phyloP scores from a whole-genome alignment of 2,888 invertebrate genomes.

The Lasius fuliginosus region DNA sequence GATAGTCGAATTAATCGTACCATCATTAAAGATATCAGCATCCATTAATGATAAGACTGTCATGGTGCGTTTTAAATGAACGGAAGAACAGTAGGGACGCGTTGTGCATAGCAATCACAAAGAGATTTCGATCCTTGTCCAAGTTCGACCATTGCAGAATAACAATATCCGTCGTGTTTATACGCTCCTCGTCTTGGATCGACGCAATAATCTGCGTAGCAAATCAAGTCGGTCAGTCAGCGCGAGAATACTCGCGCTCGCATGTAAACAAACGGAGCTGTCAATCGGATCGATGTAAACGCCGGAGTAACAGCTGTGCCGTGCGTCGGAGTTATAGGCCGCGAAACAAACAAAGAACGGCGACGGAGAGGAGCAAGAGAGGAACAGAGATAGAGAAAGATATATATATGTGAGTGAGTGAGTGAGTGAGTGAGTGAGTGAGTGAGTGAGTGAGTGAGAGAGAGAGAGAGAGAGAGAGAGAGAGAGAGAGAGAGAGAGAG shows the following conservation, averaged over 20 bases:
- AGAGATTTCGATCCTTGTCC: neutral
- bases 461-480: too few species aligned
- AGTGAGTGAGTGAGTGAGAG: too few species aligned
- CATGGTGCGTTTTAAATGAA: neutral
- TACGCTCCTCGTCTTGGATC: neutral
- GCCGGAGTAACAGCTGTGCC: constrained; percentile 82
- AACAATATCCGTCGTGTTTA: neutral
- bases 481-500: constrained; percentile 8
- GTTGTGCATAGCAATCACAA: neutral
- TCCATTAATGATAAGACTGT: neutral
- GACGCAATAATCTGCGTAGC: neutral
- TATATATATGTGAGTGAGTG: too few species aligned
- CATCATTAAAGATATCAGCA: neutral
- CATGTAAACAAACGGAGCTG: constrained; percentile 81
- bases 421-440: too few species aligned
- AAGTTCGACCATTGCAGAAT: neutral
- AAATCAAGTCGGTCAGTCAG: neutral
- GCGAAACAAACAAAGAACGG: constrained; percentile 64
- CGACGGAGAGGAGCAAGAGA: constrained; percentile 16
- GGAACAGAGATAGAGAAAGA: constrained; percentile 29
- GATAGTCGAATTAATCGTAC: neutral
- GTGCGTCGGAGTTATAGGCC: neutral
- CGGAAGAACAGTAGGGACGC: neutral
- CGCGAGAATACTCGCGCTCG: constrained; percentile 31
- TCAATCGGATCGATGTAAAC: constrained; percentile 77